These are phyloP conservation scores for Martes martes DNA, from an alignment of 2,113 vertebrate genomes.

Conservation along the genomic window DNA sequence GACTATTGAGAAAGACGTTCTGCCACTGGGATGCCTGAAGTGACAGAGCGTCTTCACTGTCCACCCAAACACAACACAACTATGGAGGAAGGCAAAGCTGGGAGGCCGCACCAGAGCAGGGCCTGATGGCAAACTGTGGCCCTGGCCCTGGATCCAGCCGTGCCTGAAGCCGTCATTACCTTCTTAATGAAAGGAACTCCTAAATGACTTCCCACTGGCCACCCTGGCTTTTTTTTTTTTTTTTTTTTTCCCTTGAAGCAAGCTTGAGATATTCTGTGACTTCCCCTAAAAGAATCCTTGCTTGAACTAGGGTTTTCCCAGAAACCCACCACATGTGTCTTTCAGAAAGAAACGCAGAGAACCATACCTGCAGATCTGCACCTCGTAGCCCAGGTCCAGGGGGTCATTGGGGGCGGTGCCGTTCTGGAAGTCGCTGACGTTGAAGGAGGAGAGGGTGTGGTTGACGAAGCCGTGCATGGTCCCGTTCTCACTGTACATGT, in stretches of 20 bases:
- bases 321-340: accelerated
- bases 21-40: background rate
- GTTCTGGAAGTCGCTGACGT: slow-evolving; percentile 93
- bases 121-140: background rate
- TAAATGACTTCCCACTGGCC: accelerated
- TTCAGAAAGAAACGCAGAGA: accelerated
- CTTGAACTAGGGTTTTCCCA: background rate
- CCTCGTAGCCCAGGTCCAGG: slow-evolving; percentile 87
- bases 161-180: background rate
- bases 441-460: slow-evolving; percentile 96
- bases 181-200: background rate
- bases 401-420: slow-evolving; percentile 88
- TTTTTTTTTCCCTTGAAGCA: no score
- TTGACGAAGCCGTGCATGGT: slow-evolving; percentile 96
- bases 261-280: background rate
- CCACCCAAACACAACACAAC: background rate
- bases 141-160: background rate
- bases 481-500: slow-evolving; percentile 94
- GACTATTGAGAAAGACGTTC: background rate
- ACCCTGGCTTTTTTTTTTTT: accelerated
- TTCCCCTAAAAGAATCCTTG: background rate
- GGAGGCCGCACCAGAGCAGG: background rate
- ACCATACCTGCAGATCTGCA: slow-evolving; percentile 93
- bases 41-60: background rate
- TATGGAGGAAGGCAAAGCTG: accelerated